phyloP scores from a whole-genome alignment of 2,888 invertebrate genomes.

The Netelia virgata region DNA sequence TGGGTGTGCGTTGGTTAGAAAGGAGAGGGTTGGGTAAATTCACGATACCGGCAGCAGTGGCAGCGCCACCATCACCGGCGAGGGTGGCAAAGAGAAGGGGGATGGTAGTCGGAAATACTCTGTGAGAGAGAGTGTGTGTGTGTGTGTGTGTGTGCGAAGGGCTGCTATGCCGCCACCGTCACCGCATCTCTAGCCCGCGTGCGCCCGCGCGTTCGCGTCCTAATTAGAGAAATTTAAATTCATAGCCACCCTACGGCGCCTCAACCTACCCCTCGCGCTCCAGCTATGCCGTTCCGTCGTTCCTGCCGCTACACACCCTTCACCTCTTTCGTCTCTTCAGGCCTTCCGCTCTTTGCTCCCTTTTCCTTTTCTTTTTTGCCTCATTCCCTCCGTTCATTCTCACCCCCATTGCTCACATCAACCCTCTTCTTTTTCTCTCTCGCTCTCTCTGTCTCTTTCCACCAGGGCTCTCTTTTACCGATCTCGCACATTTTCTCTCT shows the following conservation, averaged over 20 bases:
- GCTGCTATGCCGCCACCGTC: constrained; percentile 58
- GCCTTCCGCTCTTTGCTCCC: constrained; percentile 42
- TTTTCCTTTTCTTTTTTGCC: constrained; percentile 68
- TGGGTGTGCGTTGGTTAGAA: constrained; percentile 42
- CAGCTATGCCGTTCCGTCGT: constrained; percentile 34
- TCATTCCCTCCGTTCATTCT: constrained; percentile 62
- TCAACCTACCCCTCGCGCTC: constrained; percentile 72
- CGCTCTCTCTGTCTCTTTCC: constrained; percentile 45
- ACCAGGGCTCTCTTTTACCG: constrained; percentile 30
- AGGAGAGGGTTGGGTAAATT: constrained; percentile 70
- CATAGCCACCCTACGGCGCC: constrained; percentile 81
- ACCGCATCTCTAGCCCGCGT: constrained; percentile 68
- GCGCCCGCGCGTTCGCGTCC: constrained; percentile 78
- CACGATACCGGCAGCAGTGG: constrained; percentile 70
- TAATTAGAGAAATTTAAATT: constrained; percentile 85
- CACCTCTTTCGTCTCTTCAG: constrained; percentile 57
- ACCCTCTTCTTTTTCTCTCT: constrained; percentile 34
- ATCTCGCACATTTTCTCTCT: constrained; percentile 46
- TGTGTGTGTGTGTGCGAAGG: constrained; percentile 55
- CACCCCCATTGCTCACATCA: constrained; percentile 29
- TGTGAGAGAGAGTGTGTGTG: no score
- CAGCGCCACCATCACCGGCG: constrained; percentile 43
- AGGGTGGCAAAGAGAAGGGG: constrained; percentile 69
- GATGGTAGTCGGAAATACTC: constrained; percentile 62
- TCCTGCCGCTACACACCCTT: constrained; percentile 52